phyloP scores from a whole-genome alignment of 2,113 vertebrate species.

The Sceloporus tristichus region DNA sequence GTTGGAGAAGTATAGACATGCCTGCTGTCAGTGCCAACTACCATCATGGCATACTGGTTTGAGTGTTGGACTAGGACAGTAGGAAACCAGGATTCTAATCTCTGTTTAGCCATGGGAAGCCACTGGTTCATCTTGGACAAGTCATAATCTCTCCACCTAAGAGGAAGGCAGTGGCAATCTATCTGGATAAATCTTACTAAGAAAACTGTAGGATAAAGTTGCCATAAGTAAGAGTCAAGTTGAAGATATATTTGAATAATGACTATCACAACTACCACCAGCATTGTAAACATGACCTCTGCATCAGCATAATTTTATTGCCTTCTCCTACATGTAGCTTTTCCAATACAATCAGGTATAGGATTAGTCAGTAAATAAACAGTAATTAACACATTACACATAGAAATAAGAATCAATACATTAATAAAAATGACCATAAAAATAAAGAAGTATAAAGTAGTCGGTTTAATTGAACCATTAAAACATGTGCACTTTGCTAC shows the following conservation, averaged over 20 bases:
- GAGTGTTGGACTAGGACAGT: too few species aligned
- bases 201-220: neutral
- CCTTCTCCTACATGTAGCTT: neutral
- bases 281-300: neutral
- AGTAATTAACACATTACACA: neutral
- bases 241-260: too few species aligned
- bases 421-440: neutral
- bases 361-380: neutral
- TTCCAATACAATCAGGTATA: neutral
- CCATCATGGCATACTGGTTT: too few species aligned
- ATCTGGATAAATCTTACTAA: too few species aligned
- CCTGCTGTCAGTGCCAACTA: too few species aligned
- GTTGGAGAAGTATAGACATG: too few species aligned
- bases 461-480: neutral
- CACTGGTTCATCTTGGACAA: too few species aligned
- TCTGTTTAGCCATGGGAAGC: too few species aligned
- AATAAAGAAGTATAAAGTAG: too few species aligned
- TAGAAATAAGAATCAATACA: neutral
- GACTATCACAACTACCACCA: neutral
- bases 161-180: neutral
- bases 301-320: neutral
- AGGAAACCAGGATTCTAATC: too few species aligned
- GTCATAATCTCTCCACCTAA: too few species aligned
- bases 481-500: neutral
- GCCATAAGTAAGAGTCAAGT: too few species aligned